A percentile compares a stretch with the other conserved stretches of the same genome.
These are phyloP conservation scores for Alcedo quadribrachys DNA, from an alignment of 2,797 vertebrate genomes.

Conservation along the genomic window DNA sequence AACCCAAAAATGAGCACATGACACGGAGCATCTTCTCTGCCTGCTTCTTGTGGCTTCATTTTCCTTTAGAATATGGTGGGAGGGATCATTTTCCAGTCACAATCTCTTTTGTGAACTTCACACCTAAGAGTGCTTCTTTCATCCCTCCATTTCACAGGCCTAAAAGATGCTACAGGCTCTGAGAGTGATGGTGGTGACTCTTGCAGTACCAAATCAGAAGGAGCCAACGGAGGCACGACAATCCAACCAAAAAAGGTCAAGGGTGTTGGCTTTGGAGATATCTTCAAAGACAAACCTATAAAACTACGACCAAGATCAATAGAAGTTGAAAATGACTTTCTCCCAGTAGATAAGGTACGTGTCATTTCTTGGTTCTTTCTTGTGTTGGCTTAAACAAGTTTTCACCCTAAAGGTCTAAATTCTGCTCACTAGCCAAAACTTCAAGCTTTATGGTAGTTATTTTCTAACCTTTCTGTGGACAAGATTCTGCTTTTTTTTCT, in stretches of 20 bases:
- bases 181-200: slow-evolving; percentile 94
- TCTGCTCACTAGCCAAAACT: background rate
- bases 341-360: slow-evolving; percentile 83
- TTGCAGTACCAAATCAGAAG: slow-evolving; percentile 88
- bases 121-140: background rate
- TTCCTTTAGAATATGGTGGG: background rate
- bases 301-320: slow-evolving; percentile 93
- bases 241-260: slow-evolving; percentile 96
- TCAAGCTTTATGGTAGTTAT: background rate
- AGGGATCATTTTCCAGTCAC: background rate
- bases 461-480: background rate
- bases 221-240: slow-evolving; percentile 85
- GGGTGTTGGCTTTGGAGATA: slow-evolving; percentile 96
- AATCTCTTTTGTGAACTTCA: background rate
- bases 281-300: slow-evolving; percentile 97
- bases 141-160: slow-evolving; percentile 72
- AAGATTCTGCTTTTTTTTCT: background rate
- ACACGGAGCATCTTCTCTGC: background rate
- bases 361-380: slow-evolving; percentile 1
- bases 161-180: slow-evolving; percentile 92
- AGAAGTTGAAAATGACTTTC: slow-evolving; percentile 88
- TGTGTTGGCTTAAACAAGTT: background rate
- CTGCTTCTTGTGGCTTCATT: background rate
- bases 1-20: background rate
- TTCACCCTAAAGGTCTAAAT: background rate